Conservation (phyloP, 2,113 vertebrate species). For the Herpetotheres cachinnans region DNA sequence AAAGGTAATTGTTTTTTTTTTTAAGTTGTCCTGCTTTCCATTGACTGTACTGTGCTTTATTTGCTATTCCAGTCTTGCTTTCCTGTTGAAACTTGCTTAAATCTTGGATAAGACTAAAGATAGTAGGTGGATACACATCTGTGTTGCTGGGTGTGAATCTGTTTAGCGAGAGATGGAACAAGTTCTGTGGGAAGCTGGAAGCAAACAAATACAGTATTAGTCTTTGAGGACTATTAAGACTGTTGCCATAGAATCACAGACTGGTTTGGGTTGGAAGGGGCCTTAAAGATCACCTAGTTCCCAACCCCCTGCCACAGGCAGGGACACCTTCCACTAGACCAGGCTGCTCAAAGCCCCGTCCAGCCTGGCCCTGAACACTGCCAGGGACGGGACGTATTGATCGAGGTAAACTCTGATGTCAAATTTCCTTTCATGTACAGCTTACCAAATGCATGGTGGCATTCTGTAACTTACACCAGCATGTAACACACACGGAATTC, state of each 20-base stretch:
- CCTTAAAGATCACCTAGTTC: too few species aligned
- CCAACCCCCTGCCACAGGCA: too few species aligned
- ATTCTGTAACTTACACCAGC: not conserved
- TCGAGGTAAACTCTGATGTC: not conserved
- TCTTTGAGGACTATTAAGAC: not conserved
- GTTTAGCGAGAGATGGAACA: constrained; percentile 5
- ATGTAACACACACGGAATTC: not conserved
- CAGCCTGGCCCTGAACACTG: too few species aligned
- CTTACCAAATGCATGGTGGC: not conserved
- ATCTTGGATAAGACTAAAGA: not conserved
- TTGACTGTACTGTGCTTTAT: not conserved
- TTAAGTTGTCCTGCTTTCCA: not conserved
- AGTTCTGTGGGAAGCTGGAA: constrained; percentile 33
- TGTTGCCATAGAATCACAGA: not conserved
- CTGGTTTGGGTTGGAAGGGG: too few species aligned
- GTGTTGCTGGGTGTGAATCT: constrained; percentile 15
- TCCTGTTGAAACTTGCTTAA: constrained; percentile 15
- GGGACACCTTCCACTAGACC: too few species aligned
- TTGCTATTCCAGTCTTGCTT: not conserved
- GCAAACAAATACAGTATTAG: not conserved
- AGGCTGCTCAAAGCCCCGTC: too few species aligned
- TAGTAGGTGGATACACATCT: not conserved
- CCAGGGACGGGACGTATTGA: too few species aligned
- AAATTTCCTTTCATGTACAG: not conserved
- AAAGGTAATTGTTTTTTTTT: constrained; percentile 73